phyloP scores from a whole-genome alignment of 2,797 vertebrate genomes.

The Fistularia tabacaria region DNA sequence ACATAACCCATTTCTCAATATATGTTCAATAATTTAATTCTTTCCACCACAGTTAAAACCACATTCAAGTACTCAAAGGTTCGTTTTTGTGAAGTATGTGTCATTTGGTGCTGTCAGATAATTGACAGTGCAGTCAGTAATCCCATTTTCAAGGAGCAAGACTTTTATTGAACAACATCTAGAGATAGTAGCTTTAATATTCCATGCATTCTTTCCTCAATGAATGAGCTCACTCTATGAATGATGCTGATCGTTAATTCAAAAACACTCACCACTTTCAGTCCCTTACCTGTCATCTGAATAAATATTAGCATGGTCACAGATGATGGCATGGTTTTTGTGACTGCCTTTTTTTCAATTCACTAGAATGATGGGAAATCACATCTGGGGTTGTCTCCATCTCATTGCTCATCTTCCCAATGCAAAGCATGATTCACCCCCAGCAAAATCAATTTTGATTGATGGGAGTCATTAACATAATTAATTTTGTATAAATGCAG shows the following conservation, averaged over 20 bases:
- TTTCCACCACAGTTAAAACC: slow-evolving; percentile 33
- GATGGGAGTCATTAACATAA: slow-evolving; percentile 62
- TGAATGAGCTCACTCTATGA: too few species aligned
- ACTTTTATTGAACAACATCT: slow-evolving; percentile 51
- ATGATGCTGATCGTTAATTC: background rate
- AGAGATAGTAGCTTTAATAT: slow-evolving; percentile 50
- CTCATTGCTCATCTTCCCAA: slow-evolving; percentile 60
- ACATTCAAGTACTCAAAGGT: slow-evolving; percentile 25
- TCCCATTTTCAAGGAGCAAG: slow-evolving; percentile 43
- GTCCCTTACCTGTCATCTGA: slow-evolving; percentile 4
- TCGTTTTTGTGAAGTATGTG: slow-evolving; percentile 49
- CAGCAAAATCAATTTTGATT: slow-evolving; percentile 57
- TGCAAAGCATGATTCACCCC: slow-evolving; percentile 61
- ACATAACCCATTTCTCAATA: background rate
- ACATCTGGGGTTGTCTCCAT: slow-evolving; percentile 44
- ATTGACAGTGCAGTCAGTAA: slow-evolving; percentile 55
- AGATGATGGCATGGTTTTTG: slow-evolving; percentile 13
- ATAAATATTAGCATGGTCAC: slow-evolving; percentile 34
- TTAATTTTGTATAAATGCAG: slow-evolving; percentile 58
- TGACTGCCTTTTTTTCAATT: slow-evolving; percentile 34
- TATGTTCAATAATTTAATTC: slow-evolving; percentile 30
- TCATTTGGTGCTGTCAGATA: slow-evolving; percentile 43
- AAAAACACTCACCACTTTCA: slow-evolving; percentile 4
- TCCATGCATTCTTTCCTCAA: slow-evolving; percentile 46
- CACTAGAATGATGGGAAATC: slow-evolving; percentile 49